A percentile compares a stretch with the other conserved stretches of the same genome.
These are phyloP conservation scores for Nudaria mundana DNA, from an alignment of 2,888 invertebrate species.

Conservation along the genomic window DNA sequence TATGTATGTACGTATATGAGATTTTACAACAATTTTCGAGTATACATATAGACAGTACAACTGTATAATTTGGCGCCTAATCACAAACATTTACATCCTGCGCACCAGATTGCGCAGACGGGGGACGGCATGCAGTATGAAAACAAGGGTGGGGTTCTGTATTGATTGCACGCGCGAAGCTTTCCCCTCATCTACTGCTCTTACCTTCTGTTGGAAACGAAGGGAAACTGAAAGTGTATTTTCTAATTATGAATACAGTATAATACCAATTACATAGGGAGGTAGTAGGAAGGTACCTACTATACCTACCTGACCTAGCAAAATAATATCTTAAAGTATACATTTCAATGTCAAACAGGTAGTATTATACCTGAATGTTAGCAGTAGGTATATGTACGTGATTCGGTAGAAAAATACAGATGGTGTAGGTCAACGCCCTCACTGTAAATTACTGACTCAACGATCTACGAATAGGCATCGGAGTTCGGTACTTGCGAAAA, in stretches of 20 bases:
- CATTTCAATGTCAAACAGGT: not conserved
- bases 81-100: slow-evolving; percentile 35
- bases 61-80: slow-evolving; percentile 51
- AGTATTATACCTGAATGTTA: not conserved
- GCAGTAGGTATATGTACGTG: slow-evolving; percentile 16
- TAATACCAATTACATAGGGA: no score
- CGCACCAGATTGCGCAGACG: slow-evolving; percentile 68
- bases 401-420: slow-evolving; percentile 29
- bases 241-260: no score
- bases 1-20: no score
- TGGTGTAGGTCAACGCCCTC: slow-evolving; percentile 38
- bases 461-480: slow-evolving; percentile 34
- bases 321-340: no score
- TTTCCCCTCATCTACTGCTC: slow-evolving; percentile 44
- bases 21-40: no score
- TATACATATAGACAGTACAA: not conserved
- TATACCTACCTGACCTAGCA: not conserved
- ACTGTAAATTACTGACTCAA: slow-evolving; percentile 41
- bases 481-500: slow-evolving; percentile 7
- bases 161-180: slow-evolving; percentile 64
- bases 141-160: slow-evolving; percentile 57
- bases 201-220: slow-evolving; percentile 42
- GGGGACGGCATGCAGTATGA: slow-evolving; percentile 14
- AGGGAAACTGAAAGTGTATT: slow-evolving; percentile 52
- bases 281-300: no score